Evolutionary conservation across 2,113 vertebrate species (phyloP).

Genomic region (Abramis brama): DNA sequence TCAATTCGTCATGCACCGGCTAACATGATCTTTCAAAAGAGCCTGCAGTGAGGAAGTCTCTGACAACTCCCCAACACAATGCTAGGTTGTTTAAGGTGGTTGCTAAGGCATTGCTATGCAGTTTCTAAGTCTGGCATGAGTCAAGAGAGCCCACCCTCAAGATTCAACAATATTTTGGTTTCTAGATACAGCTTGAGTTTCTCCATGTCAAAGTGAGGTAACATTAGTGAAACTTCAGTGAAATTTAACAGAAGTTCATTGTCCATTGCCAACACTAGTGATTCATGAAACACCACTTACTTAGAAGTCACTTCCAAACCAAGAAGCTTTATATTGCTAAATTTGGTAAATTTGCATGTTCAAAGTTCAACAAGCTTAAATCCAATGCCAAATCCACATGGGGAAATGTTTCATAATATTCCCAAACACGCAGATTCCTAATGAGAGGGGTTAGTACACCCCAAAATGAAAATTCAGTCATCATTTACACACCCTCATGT

Average conservation of each 20-base stretch:
- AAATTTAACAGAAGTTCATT: background rate
- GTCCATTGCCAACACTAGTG: too few relatives aligned
- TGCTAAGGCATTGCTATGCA: background rate
- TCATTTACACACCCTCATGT: too few relatives aligned
- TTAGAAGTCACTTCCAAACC: too few relatives aligned
- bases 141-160: background rate
- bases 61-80: background rate
- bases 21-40: background rate
- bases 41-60: slow-evolving; percentile 12
- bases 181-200: background rate
- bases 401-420: background rate
- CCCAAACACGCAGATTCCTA: background rate
- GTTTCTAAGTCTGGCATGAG: background rate
- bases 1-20: background rate
- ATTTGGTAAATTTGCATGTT: background rate
- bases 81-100: background rate
- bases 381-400: background rate
- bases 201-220: background rate
- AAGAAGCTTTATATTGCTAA: too few relatives aligned
- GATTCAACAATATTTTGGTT: background rate
- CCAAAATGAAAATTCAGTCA: too few relatives aligned
- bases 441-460: too few relatives aligned
- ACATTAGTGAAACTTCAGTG: background rate
- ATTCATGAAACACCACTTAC: too few relatives aligned
- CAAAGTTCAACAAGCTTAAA: background rate